Evolutionary conservation across 1,140 invertebrate species (phyloP).

Genomic region (Araneus ventricosus): DNA sequence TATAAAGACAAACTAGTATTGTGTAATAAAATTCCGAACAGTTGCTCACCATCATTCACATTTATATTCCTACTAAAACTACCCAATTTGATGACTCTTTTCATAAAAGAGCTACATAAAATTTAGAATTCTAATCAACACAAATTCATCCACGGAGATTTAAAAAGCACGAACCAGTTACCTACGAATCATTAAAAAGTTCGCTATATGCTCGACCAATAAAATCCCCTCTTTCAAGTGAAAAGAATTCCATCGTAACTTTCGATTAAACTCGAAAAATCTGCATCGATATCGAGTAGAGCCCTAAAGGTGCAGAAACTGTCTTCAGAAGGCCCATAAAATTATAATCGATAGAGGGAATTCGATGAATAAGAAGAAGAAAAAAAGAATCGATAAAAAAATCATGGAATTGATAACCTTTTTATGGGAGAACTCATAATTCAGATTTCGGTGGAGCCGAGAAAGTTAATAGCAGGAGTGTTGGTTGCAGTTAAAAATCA

Average conservation of each 20-base stretch:
- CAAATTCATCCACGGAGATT: not conserved
- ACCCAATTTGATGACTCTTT: no score
- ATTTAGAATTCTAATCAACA: not conserved
- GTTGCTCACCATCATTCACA: no score
- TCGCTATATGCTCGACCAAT: not conserved
- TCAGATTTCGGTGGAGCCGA: not conserved
- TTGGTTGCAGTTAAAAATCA: not conserved
- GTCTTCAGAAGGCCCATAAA: not conserved
- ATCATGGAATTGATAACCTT: conserved; percentile 15
- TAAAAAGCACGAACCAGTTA: not conserved
- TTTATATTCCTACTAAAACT: no score
- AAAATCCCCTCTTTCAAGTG: not conserved
- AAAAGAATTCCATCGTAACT: not conserved
- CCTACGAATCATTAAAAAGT: not conserved
- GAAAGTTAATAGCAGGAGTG: not conserved
- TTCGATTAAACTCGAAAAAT: not conserved
- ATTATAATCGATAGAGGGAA: not conserved
- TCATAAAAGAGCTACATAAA: no score
- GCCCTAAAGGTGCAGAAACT: not conserved
- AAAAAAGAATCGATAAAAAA: not conserved
- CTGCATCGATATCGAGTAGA: not conserved
- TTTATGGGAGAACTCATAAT: conserved; percentile 10
- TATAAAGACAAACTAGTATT: no score
- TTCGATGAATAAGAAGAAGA: not conserved
- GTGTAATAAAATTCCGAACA: no score